These are phyloP conservation scores for Parambassis ranga DNA, from an alignment of 2,797 vertebrate genomes.

Conservation along the genomic window DNA sequence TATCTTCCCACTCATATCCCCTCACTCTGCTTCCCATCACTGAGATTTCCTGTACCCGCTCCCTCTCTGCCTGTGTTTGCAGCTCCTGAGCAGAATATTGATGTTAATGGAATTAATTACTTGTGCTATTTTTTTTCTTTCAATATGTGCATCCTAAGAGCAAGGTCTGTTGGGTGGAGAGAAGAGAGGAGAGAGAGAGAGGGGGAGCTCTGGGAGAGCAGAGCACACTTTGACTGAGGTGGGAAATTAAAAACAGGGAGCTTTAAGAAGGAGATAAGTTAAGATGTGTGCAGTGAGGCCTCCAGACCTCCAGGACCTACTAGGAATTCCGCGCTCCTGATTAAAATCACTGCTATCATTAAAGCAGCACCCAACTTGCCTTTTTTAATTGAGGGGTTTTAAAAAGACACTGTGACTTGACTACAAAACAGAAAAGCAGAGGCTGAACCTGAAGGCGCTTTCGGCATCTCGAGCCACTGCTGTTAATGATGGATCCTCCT, in stretches of 20 bases:
- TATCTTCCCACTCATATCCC: slow-evolving; percentile 55
- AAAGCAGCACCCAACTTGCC: slow-evolving; percentile 60
- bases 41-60: slow-evolving; percentile 54
- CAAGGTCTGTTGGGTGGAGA: slow-evolving; percentile 34
- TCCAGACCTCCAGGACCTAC: slow-evolving; percentile 75
- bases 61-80: slow-evolving; percentile 50
- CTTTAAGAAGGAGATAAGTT: slow-evolving; percentile 80
- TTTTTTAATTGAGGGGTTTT: slow-evolving; percentile 74
- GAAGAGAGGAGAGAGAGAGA: slow-evolving; percentile 1
- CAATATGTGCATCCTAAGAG: slow-evolving; percentile 66
- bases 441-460: slow-evolving; percentile 38
- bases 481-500: slow-evolving; percentile 64
- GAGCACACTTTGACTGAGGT: slow-evolving; percentile 76
- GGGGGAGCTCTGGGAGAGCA: slow-evolving; percentile 37
- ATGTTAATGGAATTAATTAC: slow-evolving; percentile 83
- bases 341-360: slow-evolving; percentile 81
- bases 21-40: slow-evolving; percentile 47
- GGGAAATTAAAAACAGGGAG: slow-evolving; percentile 80
- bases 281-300: slow-evolving; percentile 75
- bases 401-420: slow-evolving; percentile 67
- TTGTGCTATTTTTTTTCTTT: slow-evolving; percentile 56
- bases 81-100: slow-evolving; percentile 78
- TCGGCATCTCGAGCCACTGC: slow-evolving; percentile 51
- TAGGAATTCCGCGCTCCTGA: slow-evolving; percentile 73
- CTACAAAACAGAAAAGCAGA: slow-evolving; percentile 51